Evolutionary conservation across 2,888 invertebrate genomes (phyloP).

Genomic region (Eucriotettix oculatus): DNA sequence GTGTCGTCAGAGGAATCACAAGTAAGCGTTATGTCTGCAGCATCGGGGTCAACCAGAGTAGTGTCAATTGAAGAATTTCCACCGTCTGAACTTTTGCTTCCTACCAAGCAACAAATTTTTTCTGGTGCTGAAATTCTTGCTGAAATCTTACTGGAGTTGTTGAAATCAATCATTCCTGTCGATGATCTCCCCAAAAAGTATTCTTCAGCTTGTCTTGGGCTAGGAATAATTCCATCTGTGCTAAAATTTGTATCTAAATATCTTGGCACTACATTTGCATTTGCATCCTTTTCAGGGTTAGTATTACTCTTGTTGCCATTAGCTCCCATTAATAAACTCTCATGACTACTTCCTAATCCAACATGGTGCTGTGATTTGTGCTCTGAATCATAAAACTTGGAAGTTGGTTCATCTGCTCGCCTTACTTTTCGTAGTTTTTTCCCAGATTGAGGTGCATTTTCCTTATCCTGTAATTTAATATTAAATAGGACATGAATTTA

Average conservation of each 20-base stretch:
- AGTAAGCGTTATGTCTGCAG: slow-evolving; percentile 1
- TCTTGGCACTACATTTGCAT: slow-evolving; percentile 11
- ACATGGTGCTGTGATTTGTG: background rate
- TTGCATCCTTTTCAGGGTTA: background rate
- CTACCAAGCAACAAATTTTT: background rate
- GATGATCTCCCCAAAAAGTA: slow-evolving; percentile 16
- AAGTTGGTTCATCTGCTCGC: slow-evolving; percentile 15
- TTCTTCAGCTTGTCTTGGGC: slow-evolving; percentile 19
- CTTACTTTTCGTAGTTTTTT: slow-evolving; percentile 28
- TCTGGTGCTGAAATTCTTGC: background rate
- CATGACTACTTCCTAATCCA: slow-evolving; percentile 3
- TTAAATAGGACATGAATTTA: slow-evolving; percentile 6
- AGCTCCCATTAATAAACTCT: slow-evolving; percentile 1
- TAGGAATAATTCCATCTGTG: slow-evolving; percentile 20
- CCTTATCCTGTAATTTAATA: slow-evolving; percentile 26
- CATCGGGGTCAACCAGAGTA: slow-evolving; percentile 1
- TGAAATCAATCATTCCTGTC: background rate
- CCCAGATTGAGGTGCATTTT: slow-evolving; percentile 27
- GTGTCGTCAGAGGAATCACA: background rate
- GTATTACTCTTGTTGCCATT: background rate
- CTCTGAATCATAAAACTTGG: slow-evolving; percentile 4
- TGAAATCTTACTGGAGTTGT: background rate
- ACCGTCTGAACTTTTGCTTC: background rate
- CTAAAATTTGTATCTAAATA: slow-evolving; percentile 19
- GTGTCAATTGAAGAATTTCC: slow-evolving; percentile 3